Conservation (phyloP, 2,797 vertebrate genomes). For the Lateolabrax maculatus region DNA sequence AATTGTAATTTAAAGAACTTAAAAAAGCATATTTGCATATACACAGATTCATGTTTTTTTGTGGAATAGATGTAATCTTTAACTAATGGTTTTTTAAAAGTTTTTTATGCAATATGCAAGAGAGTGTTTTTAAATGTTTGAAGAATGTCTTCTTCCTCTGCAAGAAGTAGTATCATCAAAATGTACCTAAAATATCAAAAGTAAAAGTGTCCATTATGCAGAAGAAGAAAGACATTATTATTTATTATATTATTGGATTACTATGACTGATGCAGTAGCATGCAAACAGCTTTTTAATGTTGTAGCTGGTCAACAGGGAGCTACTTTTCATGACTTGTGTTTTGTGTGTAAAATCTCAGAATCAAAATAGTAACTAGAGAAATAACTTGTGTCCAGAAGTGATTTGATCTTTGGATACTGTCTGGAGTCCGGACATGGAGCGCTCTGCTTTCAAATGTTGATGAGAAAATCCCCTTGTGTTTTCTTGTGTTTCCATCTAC, state of each 20-base stretch:
- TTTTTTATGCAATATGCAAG: neutral
- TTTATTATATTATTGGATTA: neutral
- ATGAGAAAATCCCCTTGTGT: slow-evolving; percentile 9
- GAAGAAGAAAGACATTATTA: no score
- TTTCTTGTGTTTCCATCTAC: neutral
- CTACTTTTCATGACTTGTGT: neutral
- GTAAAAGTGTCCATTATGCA: no score
- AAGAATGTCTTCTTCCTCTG: no score
- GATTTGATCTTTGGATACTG: neutral
- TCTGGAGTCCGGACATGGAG: neutral
- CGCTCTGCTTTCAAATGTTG: neutral
- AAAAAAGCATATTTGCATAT: no score
- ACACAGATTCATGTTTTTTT: no score
- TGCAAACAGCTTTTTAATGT: neutral
- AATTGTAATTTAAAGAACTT: neutral
- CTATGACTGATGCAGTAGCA: neutral
- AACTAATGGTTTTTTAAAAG: no score
- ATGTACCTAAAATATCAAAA: no score
- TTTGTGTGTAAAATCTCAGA: neutral
- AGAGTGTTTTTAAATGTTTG: no score
- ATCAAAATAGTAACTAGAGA: neutral
- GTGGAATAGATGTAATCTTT: no score
- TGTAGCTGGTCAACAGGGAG: neutral
- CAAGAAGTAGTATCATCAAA: neutral
- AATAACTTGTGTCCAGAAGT: neutral